Evolutionary conservation across 2,797 vertebrate genomes (phyloP), one percentile per base, ranked within the genome.

Genomic region (Alectoris magna): DNA sequence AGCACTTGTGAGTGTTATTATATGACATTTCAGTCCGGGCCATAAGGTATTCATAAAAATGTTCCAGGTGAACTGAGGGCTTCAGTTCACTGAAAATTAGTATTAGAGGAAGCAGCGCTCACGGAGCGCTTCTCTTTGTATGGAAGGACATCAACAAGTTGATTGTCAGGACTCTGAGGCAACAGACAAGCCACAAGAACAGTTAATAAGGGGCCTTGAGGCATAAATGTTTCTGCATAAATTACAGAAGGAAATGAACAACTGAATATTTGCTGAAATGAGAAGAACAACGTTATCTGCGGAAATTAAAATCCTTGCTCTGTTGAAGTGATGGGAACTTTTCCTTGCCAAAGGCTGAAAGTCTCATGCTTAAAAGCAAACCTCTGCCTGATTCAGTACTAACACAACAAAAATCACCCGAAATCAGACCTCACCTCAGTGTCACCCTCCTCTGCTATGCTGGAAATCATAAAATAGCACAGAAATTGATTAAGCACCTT

Each of bases 161-260:
- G 82, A 77, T 81, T 70, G 71, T 84, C 80, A 84, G 75, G 74
- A 34, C 73, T 60, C 23, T 5, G 89, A 59, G 84, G 87, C 60
- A 87, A 64, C 70, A 22, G 26, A 77, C 15, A 74, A 94, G 39
- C 83, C 49, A 84, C 8, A 2, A 48, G 70, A 85, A 90, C 0
- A 11, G 77, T 59, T 89, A 91, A 94, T 53, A 85, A 77, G 41
- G 44, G 19, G 88, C 88, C 90, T 56, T 7, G 56, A 92, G 67
- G 89, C 82, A 92, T 36, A 91, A 90, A 83, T 63, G 44, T 74
- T 92, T 91, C 81, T 80, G 70, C 56, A 85, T 79, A 93, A 85
- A 92, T 88, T 79, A 84, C 21, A 27, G 55, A 79, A 80, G 49
- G 66, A 93, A 88, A 91, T 5, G 24, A 94, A 85, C 58, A 87